Evolutionary conservation across 2,888 invertebrate genomes (phyloP), one percentile per base, ranked within the genome.

Genomic region (Chymomyza procnemis): DNA sequence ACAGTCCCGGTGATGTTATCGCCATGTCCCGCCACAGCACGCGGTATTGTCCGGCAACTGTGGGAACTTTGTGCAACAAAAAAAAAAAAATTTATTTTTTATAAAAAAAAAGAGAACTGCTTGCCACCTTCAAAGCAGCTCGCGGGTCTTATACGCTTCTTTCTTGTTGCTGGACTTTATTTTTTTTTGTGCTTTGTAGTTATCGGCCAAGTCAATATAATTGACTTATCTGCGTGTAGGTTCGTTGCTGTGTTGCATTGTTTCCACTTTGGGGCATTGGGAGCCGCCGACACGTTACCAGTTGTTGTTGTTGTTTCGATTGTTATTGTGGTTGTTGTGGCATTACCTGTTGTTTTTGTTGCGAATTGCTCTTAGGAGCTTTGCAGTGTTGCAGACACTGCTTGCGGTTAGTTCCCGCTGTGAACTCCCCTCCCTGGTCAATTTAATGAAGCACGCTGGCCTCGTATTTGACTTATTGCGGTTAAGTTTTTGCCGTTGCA

Each of bases 381-480:
- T 50, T 50, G 18, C 16, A 50, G 50, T 50, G n/a, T 50, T 50
- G 19, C 50, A 50, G 19, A 4, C n/a, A n/a, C 50, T 19, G 50
- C 18, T 50, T 41, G 50, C 9, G 50, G 50, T 50, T 19, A 8
- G 9, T 16, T 8, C 16, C 34, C 34, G 34, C 34, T 41, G 2
- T 12, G 34, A 1, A 12, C 2, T 12, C 3, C 34, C 34, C 5
- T 41, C 34, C 34, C 34, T 41, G 12, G 34, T 41, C 34, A 62
- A 50, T 74, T 79, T 83, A 83, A 83, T 83, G 75, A 83, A 83
- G 78, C 86, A 78, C 78, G 74, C 74, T 81, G 83, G 85, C 84
- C 84, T 81, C 79, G 74, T 75, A 74, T 83, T 83, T 83, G 84
- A 83, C 83, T 83, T 85, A 83, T 83, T 83, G 83, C 78, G 83